These are phyloP conservation scores for Eunapius fragilis DNA, from an alignment of 37 sponge, comb jelly and placozoan species.

Conservation along the genomic window DNA sequence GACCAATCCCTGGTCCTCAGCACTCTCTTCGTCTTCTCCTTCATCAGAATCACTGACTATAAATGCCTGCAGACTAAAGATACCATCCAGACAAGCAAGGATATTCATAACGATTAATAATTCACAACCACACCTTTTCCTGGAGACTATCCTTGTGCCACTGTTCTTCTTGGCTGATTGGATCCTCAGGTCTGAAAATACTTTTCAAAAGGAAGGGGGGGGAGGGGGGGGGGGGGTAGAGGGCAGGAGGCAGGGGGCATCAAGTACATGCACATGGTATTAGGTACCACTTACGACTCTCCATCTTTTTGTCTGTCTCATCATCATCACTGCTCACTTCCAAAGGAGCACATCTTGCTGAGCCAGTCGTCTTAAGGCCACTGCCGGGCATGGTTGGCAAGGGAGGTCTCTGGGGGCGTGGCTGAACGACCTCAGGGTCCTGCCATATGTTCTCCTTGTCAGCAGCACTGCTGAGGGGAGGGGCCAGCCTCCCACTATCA, in stretches of 20 bases:
- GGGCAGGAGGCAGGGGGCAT: too few species aligned
- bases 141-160: constrained; percentile 7
- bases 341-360: background rate
- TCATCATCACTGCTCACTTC: constrained; percentile 1
- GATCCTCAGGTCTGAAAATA: constrained; percentile 38
- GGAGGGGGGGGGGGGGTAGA: too few species aligned
- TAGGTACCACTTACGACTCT: background rate
- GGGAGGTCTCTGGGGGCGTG: background rate
- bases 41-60: constrained; percentile 73
- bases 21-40: background rate
- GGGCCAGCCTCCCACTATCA: too few species aligned
- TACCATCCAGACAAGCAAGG: background rate
- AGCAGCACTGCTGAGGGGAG: background rate
- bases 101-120: background rate
- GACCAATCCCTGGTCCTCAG: background rate
- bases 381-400: too few species aligned
- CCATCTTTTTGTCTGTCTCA: constrained; percentile 20
- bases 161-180: constrained; percentile 35
- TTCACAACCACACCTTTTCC: constrained; percentile 34
- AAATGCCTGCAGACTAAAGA: constrained; percentile 35
- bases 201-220: too few species aligned
- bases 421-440: background rate
- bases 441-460: background rate
- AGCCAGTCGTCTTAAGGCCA: background rate
- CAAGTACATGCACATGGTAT: background rate